Conservation (phyloP, 1,140 invertebrate species). For the Achatina immaculata region DNA sequence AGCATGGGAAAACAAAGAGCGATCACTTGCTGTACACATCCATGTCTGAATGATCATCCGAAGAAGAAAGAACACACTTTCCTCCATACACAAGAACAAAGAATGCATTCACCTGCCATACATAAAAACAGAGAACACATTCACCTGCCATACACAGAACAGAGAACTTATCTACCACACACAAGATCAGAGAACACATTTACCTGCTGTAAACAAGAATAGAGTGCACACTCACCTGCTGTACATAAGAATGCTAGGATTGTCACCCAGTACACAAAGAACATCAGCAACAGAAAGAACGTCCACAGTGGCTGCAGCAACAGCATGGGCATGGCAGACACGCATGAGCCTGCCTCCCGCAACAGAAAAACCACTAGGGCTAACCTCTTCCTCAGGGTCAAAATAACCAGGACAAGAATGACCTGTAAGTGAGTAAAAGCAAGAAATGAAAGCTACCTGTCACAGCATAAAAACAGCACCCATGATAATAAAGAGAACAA, state of each 20-base stretch:
- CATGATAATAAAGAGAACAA: no score
- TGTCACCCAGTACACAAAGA: slow-evolving; percentile 87
- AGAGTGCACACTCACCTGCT: slow-evolving; percentile 71
- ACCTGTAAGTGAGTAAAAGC: slow-evolving; percentile 74
- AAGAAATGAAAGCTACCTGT: no score
- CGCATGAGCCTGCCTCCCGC: slow-evolving; percentile 87
- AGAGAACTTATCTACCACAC: no score
- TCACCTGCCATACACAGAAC: no score
- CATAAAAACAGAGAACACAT: no score
- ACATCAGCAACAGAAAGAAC: slow-evolving; percentile 82
- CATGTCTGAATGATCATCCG: no score
- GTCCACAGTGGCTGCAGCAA: slow-evolving; percentile 90
- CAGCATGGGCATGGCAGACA: slow-evolving; percentile 85
- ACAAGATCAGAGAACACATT: slow-evolving; percentile 26
- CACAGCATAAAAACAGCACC: no score
- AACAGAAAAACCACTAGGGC: slow-evolving; percentile 86
- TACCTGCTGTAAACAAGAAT: slow-evolving; percentile 77
- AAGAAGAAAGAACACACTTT: background rate
- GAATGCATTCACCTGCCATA: no score
- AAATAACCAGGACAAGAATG: slow-evolving; percentile 83
- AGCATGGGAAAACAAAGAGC: no score
- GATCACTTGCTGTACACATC: no score
- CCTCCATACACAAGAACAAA: no score
- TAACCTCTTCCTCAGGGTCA: slow-evolving; percentile 84
- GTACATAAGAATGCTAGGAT: slow-evolving; percentile 81